Conservation (phyloP, 1,140 invertebrate genomes). For the Heliothis subflexa region DNA sequence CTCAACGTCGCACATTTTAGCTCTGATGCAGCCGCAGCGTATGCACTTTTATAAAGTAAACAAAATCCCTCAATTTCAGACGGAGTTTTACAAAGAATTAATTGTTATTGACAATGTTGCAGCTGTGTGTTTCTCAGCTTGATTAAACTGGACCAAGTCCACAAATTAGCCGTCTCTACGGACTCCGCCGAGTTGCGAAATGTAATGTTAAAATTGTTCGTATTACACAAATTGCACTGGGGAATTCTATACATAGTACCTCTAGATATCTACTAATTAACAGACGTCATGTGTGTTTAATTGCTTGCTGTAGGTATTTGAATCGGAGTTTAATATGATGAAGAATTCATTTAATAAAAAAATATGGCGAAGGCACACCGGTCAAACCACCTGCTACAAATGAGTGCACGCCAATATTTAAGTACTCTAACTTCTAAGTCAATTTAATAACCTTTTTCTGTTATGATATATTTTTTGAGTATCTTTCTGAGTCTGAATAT, state of each 20-base stretch:
- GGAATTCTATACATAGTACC: background rate
- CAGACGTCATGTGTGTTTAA: no score
- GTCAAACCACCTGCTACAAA: no score
- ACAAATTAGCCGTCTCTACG: slow-evolving; percentile 29
- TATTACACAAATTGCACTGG: background rate
- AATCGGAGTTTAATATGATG: no score
- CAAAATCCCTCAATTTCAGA: slow-evolving; percentile 13
- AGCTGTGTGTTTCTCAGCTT: slow-evolving; percentile 33
- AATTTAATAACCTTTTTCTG: no score
- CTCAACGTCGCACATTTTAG: slow-evolving; percentile 17
- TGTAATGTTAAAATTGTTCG: slow-evolving; percentile 22
- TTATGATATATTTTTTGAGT: no score
- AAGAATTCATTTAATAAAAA: no score
- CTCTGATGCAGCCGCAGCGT: slow-evolving; percentile 2
- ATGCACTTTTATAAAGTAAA: slow-evolving; percentile 25
- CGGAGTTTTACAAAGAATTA: slow-evolving; percentile 38
- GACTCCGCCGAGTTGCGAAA: background rate
- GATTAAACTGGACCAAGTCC: slow-evolving; percentile 39
- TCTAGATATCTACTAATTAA: no score
- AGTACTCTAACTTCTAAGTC: no score
- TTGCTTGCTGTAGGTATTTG: no score
- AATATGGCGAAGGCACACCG: no score
- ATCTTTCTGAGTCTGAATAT: no score
- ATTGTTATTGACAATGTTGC: slow-evolving; percentile 40
- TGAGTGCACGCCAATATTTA: no score